phyloP scores from a whole-genome alignment of 2,113 vertebrate genomes.

The Engraulis encrasicolus region DNA sequence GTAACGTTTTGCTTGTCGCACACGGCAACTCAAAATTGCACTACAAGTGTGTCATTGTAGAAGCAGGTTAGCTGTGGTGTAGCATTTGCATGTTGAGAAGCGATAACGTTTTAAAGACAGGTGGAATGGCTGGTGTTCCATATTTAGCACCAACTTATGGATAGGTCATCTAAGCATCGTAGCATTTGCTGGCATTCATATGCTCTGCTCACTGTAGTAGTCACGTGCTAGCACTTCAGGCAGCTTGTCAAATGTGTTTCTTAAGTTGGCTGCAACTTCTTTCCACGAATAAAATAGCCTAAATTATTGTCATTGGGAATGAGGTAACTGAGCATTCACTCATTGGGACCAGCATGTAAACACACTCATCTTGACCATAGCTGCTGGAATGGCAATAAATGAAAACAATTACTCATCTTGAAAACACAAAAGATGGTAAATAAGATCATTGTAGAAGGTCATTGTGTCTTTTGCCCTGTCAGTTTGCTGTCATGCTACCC shows the following conservation, averaged over 20 bases:
- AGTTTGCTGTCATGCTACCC: too few species aligned
- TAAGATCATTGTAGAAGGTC: too few species aligned
- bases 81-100: background rate
- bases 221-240: background rate
- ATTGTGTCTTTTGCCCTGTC: too few species aligned
- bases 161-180: background rate
- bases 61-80: background rate
- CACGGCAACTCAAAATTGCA: background rate
- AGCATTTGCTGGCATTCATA: background rate
- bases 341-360: background rate
- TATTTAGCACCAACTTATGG: background rate
- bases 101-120: background rate
- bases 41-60: background rate
- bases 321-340: background rate
- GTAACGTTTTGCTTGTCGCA: background rate
- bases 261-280: background rate
- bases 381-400: too few species aligned
- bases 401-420: too few species aligned
- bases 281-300: background rate
- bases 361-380: too few species aligned
- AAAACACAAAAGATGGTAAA: too few species aligned
- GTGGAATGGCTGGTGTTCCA: constrained; percentile 9
- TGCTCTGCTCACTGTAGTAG: background rate
- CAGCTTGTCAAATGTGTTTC: background rate
- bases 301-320: background rate